These are phyloP conservation scores for Microplitis deprimator DNA, from an alignment of 2,888 invertebrate genomes.

Conservation along the genomic window DNA sequence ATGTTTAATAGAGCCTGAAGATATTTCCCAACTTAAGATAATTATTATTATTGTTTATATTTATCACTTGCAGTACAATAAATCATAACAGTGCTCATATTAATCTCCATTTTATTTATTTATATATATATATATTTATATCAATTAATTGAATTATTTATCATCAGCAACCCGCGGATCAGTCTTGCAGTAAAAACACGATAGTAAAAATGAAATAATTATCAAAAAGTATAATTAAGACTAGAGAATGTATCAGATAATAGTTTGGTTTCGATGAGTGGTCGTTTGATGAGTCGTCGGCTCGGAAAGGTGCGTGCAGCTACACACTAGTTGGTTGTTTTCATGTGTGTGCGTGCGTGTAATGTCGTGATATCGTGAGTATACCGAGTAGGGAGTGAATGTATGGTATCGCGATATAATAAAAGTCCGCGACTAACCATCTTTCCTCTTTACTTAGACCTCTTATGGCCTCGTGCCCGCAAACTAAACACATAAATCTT, in stretches of 20 bases:
- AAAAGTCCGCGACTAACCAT: conserved; percentile 9
- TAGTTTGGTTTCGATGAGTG: conserved; percentile 28
- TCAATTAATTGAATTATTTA: no score
- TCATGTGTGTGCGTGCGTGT: conserved; percentile 30
- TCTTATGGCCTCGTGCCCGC: conserved; percentile 17
- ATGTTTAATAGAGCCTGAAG: conserved; percentile 31
- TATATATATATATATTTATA: no score
- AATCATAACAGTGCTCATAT: no score
- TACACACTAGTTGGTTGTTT: conserved; percentile 38
- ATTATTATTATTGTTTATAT: neutral
- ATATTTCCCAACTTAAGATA: neutral
- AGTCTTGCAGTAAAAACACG: neutral
- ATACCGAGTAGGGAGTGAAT: conserved; percentile 3
- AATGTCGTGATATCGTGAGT: conserved; percentile 2
- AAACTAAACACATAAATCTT: conserved; percentile 44
- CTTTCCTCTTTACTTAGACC: conserved; percentile 9
- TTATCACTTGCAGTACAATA: no score
- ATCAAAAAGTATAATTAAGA: neutral
- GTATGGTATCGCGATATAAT: conserved; percentile 23
- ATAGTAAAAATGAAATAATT: neutral
- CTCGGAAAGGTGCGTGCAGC: conserved; percentile 45
- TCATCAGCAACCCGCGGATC: neutral
- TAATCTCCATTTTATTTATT: no score
- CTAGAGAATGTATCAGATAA: neutral
- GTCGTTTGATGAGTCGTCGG: conserved; percentile 43